These are phyloP conservation scores for Spongilla lacustris DNA, from an alignment of 37 sponge, comb jelly and placozoan species.

Conservation along the genomic window DNA sequence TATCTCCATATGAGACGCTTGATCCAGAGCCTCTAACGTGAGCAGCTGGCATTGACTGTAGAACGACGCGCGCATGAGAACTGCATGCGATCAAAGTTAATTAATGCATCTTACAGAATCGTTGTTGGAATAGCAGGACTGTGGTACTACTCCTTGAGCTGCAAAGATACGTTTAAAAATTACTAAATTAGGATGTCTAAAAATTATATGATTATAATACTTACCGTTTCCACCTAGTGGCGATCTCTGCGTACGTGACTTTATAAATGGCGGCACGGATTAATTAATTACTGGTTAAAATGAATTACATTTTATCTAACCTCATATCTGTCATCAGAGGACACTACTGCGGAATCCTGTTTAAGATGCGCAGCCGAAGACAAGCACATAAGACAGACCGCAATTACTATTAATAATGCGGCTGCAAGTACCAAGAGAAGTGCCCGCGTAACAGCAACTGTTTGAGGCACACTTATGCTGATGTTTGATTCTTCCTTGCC, in stretches of 20 bases:
- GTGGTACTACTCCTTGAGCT: background rate
- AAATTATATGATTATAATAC: too few relatives aligned
- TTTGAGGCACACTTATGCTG: background rate
- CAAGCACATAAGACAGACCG: background rate
- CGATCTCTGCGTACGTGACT: background rate
- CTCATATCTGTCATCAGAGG: background rate
- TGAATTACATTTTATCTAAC: background rate
- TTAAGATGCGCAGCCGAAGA: background rate
- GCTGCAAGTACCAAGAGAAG: background rate
- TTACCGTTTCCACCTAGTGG: background rate
- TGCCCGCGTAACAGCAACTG: background rate
- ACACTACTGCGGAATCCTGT: background rate
- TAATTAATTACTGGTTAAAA: background rate
- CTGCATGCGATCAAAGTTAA: background rate
- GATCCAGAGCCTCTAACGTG: slow-evolving; percentile 42
- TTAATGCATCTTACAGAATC: background rate
- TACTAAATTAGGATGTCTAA: too few relatives aligned
- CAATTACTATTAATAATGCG: background rate
- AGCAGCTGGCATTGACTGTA: slow-evolving; percentile 54
- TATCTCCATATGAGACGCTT: background rate
- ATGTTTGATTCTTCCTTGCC: background rate
- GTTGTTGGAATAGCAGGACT: background rate
- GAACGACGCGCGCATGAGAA: background rate
- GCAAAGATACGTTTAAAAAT: too few relatives aligned
- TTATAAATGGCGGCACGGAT: background rate